phyloP scores from a whole-genome alignment of 2,797 vertebrate genomes.

The Uromys caudimaculatus region DNA sequence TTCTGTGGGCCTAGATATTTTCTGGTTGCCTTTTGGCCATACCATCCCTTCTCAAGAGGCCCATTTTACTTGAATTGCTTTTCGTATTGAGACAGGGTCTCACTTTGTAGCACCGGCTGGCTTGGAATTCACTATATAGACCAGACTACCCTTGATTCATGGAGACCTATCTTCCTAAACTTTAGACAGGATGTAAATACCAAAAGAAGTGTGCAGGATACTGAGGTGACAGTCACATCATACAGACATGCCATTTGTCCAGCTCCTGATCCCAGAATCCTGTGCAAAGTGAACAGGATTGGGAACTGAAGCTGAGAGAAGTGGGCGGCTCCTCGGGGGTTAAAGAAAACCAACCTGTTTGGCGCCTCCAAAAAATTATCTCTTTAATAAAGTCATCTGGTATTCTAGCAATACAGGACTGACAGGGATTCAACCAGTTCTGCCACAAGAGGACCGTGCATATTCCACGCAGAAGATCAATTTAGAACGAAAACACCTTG shows the following conservation, averaged over 20 bases:
- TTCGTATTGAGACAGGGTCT: not conserved
- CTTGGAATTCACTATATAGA: not conserved
- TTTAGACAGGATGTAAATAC: not conserved
- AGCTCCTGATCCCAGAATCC: not conserved
- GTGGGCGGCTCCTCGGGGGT: not conserved
- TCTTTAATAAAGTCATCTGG: not conserved
- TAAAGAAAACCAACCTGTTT: conserved; percentile 17
- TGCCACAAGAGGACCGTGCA: not conserved
- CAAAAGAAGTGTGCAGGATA: not conserved
- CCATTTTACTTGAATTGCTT: not conserved
- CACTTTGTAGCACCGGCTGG: not conserved
- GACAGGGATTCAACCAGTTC: conserved; percentile 14
- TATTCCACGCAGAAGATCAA: not conserved
- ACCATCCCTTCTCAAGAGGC: not conserved
- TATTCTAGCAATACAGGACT: not conserved
- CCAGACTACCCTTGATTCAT: not conserved
- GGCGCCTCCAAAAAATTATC: not conserved
- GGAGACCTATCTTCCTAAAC: not conserved
- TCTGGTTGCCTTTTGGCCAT: not conserved
- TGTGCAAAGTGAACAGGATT: not conserved
- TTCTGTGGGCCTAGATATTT: too few species aligned
- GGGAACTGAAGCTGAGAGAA: accelerated
- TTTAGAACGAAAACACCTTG: not conserved
- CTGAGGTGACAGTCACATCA: not conserved
- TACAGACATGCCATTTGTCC: too few species aligned